Percentiles rank a stretch among this genome's conserved stretches.
These are phyloP conservation scores for Drosophila parvula DNA, from an alignment of 1,140 invertebrate species.

Conservation along the genomic window DNA sequence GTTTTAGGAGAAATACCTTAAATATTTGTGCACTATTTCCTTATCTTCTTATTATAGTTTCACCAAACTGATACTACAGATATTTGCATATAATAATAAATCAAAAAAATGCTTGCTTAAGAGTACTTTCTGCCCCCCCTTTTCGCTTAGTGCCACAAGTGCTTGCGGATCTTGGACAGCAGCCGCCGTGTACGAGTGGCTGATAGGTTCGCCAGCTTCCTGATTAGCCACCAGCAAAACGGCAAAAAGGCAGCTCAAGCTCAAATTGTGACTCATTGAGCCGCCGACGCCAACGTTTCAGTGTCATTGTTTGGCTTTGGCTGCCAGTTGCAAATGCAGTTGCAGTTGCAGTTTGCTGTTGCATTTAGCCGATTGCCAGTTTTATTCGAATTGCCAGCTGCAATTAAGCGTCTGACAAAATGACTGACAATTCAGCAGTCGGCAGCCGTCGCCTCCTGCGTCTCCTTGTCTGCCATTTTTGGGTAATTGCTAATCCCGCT, in stretches of 20 bases:
- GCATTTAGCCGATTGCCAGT: conserved; percentile 35
- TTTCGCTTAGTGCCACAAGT: conserved; percentile 13
- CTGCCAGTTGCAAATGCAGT: conserved; percentile 52
- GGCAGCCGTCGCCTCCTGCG: conserved; percentile 16
- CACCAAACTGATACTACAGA: background rate
- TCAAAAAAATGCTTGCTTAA: background rate
- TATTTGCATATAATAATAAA: background rate
- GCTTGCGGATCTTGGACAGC: conserved; percentile 33
- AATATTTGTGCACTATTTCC: background rate
- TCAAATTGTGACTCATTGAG: conserved; percentile 48
- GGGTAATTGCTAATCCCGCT: conserved; percentile 82
- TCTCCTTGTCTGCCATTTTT: conserved; percentile 54
- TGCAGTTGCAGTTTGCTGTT: conserved; percentile 5
- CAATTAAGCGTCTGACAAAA: conserved; percentile 81
- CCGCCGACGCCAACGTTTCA: conserved; percentile 57
- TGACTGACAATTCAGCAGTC: conserved; percentile 74
- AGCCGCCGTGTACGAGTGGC: conserved; percentile 10
- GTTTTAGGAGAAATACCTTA: background rate
- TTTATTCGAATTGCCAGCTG: conserved; percentile 70
- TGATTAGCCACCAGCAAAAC: conserved; percentile 38
- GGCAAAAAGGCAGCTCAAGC: conserved; percentile 35
- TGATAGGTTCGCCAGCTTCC: conserved; percentile 65
- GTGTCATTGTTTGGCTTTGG: conserved; percentile 75
- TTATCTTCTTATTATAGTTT: background rate
- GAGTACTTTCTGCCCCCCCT: background rate